These are phyloP conservation scores for Alviniconcha marisindica DNA, from an alignment of 1,140 invertebrate species.

Conservation along the genomic window DNA sequence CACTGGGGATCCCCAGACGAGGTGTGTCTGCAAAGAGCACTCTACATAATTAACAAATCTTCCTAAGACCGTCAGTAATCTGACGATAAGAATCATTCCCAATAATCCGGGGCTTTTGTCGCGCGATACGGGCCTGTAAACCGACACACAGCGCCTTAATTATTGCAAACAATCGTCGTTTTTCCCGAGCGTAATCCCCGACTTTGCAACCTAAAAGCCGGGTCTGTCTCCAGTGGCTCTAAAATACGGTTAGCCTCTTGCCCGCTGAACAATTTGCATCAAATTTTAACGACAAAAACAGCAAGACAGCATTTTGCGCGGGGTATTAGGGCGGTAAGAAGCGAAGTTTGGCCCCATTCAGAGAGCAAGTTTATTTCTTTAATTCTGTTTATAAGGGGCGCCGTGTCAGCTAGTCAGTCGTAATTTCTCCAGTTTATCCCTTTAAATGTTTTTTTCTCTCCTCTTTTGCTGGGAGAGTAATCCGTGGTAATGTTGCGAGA, in stretches of 20 bases:
- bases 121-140: neutral
- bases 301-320: neutral
- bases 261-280: conserved; percentile 5
- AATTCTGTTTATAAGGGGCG: conserved; percentile 22
- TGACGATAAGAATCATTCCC: conserved; percentile 2
- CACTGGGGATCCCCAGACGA: neutral
- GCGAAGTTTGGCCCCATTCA: conserved; percentile 3
- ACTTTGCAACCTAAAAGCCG: conserved; percentile 9
- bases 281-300: conserved; percentile 16
- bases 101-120: neutral
- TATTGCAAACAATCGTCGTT: conserved; percentile 23
- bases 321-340: conserved; percentile 14
- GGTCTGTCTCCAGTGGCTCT: neutral
- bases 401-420: neutral
- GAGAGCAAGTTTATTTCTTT: conserved; percentile 25
- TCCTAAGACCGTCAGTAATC: neutral
- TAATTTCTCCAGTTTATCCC: conserved; percentile 10
- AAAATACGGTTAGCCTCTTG: conserved; percentile 33
- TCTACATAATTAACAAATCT: conserved; percentile 23
- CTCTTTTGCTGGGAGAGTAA: conserved; percentile 5
- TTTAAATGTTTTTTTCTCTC: conserved; percentile 28
- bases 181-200: neutral
- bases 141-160: conserved; percentile 25
- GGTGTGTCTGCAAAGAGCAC: neutral
- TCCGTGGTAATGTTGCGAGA: neutral